Conservation (phyloP, 2,797 vertebrate genomes). For the Pseudomugil gertrudae region DNA sequence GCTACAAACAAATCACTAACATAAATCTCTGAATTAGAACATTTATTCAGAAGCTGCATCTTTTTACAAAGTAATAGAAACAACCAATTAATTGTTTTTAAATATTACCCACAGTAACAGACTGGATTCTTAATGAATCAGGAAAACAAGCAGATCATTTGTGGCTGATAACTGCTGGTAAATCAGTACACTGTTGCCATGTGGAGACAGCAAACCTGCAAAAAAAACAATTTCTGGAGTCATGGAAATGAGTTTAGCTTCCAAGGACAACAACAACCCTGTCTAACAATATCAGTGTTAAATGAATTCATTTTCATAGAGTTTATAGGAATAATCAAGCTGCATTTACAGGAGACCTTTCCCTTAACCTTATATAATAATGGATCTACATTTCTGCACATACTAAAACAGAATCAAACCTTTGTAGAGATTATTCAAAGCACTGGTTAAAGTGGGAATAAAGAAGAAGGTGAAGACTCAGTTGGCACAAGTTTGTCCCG, state of each 20-base stretch:
- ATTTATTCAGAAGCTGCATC: neutral
- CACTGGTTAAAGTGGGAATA: neutral
- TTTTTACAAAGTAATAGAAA: neutral
- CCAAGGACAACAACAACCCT: neutral
- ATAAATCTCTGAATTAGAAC: too few species aligned
- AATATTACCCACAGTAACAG: neutral
- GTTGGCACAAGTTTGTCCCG: neutral
- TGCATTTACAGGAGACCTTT: conserved; percentile 32
- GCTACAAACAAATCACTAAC: too few species aligned
- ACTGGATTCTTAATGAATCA: conserved; percentile 20
- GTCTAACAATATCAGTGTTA: neutral
- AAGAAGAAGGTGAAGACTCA: conserved; percentile 15
- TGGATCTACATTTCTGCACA: conserved; percentile 37
- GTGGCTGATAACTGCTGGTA: conserved; percentile 5
- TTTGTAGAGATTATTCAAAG: conserved; percentile 9
- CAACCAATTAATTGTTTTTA: neutral
- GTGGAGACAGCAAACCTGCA: conserved; percentile 9
- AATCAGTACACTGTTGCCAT: conserved; percentile 2
- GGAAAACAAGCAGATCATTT: conserved; percentile 21
- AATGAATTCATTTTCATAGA: conserved; percentile 8
- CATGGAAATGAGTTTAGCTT: too few species aligned
- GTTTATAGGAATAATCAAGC: conserved; percentile 29
- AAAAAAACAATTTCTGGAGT: neutral
- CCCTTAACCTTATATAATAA: neutral
- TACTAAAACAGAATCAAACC: conserved; percentile 27